Evolutionary conservation across 2,888 invertebrate genomes (phyloP).

Genomic region (Caenorhabditis uteleia): DNA sequence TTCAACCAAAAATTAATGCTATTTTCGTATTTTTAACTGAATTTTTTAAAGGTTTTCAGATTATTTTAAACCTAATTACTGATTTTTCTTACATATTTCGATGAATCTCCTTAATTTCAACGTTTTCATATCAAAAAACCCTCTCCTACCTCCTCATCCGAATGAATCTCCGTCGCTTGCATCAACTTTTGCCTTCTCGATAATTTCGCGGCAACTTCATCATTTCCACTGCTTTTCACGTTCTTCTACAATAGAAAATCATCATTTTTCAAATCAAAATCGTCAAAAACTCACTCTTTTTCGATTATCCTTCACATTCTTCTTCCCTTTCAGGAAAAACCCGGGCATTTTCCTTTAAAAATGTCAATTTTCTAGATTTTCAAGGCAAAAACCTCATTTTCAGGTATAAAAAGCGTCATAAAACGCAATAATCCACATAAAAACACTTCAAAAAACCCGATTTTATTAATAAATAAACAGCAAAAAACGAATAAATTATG

Average conservation of each 20-base stretch:
- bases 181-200: constrained; percentile 40
- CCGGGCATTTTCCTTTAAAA: constrained; percentile 38
- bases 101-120: too few species aligned
- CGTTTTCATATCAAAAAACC: too few species aligned
- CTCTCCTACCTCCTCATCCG: constrained; percentile 41
- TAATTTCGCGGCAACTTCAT: constrained; percentile 38
- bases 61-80: constrained; percentile 3
- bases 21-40: too few species aligned
- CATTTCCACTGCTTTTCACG: constrained; percentile 18
- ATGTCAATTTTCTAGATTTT: background rate
- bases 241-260: constrained; percentile 13
- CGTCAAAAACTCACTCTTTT: constrained; percentile 16
- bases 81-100: background rate
- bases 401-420: constrained; percentile 1
- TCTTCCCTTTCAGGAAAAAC: constrained; percentile 38
- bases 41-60: background rate
- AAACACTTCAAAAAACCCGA: too few species aligned
- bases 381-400: background rate
- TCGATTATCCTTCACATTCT: constrained; percentile 2
- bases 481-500: too few species aligned
- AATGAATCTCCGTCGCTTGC: constrained; percentile 45
- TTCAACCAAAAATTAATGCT: too few species aligned
- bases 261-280: background rate
- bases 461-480: too few species aligned
- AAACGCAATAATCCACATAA: too few species aligned